These are phyloP conservation scores for Rhogogaster chlorosoma DNA, from an alignment of 2,888 invertebrate species.

Conservation along the genomic window DNA sequence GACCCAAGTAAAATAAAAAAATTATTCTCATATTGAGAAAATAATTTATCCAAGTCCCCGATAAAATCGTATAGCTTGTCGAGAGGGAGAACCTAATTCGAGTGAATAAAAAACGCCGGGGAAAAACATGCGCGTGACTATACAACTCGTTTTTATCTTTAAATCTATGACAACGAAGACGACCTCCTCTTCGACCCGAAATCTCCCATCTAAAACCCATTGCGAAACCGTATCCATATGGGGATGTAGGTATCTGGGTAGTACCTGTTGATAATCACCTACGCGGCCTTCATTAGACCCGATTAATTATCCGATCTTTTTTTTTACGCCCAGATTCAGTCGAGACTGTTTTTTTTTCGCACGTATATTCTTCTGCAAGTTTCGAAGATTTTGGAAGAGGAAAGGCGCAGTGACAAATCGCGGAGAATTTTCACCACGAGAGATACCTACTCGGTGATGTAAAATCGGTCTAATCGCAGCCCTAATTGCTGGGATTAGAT, in stretches of 20 bases:
- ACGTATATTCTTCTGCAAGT: background rate
- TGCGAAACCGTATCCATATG: background rate
- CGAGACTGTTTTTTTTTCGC: background rate
- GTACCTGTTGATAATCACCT: background rate
- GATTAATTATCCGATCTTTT: constrained; percentile 3
- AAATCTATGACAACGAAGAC: constrained; percentile 25
- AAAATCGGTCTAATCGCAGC: background rate
- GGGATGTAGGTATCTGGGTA: background rate
- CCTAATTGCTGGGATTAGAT: background rate
- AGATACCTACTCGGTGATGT: background rate
- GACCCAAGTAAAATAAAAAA: background rate
- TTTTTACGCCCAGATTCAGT: background rate
- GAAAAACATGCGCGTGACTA: constrained; percentile 5
- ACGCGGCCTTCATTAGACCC: background rate
- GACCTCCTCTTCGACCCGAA: background rate
- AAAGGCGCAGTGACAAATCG: background rate
- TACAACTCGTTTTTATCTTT: constrained; percentile 30
- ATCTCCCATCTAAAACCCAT: background rate
- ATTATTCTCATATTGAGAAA: background rate
- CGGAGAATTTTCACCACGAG: background rate
- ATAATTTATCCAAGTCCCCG: background rate
- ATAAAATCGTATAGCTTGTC: background rate
- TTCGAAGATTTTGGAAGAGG: background rate
- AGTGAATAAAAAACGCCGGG: background rate
- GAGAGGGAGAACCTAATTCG: background rate